A percentile compares a stretch with the other conserved stretches of the same genome.
Evolutionary conservation across 2,113 vertebrate species (phyloP).

Genomic region (Hymenochirus boettgeri): DNA sequence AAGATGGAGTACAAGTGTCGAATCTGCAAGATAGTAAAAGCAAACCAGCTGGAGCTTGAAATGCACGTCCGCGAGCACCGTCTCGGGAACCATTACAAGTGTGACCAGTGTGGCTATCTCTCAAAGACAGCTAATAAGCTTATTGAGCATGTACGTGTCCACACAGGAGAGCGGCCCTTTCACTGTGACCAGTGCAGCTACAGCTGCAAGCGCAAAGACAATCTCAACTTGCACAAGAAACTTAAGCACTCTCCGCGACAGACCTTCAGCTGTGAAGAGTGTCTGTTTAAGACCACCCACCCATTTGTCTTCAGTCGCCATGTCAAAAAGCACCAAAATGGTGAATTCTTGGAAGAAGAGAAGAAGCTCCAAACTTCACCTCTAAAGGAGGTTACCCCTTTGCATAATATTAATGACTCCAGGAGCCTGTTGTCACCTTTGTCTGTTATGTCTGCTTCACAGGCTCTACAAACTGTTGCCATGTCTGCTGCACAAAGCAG

Average conservation of each 20-base stretch:
- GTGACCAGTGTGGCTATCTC: conserved; percentile 98
- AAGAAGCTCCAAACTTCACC: conserved; percentile 59
- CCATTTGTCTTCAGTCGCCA: conserved; percentile 97
- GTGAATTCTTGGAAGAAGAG: conserved; percentile 62
- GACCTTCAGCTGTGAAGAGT: conserved; percentile 90
- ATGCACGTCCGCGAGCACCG: conserved; percentile 93
- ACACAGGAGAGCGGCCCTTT: conserved; percentile 98
- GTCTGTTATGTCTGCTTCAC: conserved; percentile 88
- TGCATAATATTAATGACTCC: conserved; percentile 66
- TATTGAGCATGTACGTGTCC: conserved; percentile 97
- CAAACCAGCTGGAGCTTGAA: conserved; percentile 94
- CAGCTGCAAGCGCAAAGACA: conserved; percentile 99
- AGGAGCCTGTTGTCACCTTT: conserved; percentile 81
- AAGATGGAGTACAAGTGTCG: conserved; percentile 98
- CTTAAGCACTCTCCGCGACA: conserved; percentile 96
- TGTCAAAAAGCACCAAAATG: conserved; percentile 90
- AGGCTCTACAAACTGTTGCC: conserved; percentile 92
- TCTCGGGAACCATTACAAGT: conserved; percentile 98
- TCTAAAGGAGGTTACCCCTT: conserved; percentile 55
- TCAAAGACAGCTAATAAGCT: conserved; percentile 99
- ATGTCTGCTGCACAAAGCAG: conserved; percentile 75
- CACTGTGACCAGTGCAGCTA: conserved; percentile 99
- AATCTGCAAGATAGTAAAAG: conserved; percentile 96
- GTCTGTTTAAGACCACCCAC: conserved; percentile 96
- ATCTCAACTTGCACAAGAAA: conserved; percentile 99